phyloP scores from a whole-genome alignment of 2,888 invertebrate genomes.

The Rhyacophila evoluta region DNA sequence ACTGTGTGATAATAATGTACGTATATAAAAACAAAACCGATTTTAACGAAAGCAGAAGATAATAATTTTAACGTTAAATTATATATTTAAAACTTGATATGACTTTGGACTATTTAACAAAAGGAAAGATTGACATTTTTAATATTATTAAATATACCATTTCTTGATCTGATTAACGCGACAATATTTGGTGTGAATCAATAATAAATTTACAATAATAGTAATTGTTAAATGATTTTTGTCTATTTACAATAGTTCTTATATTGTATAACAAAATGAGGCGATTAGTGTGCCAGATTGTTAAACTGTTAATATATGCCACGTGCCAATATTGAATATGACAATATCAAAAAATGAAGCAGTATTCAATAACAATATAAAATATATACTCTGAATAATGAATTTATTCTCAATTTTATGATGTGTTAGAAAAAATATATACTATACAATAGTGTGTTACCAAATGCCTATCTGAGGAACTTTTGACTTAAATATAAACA shows the following conservation, averaged over 20 bases:
- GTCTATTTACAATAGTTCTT: not conserved
- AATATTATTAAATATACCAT: not conserved
- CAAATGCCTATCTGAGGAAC: too few species aligned
- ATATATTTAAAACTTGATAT: not conserved
- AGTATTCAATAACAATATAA: too few species aligned
- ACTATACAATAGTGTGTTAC: too few species aligned
- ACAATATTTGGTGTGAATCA: slow-evolving; percentile 16
- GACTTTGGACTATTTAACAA: too few species aligned
- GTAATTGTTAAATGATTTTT: slow-evolving; percentile 2
- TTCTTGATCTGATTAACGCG: not conserved
- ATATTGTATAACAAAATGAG: not conserved
- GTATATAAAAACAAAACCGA: not conserved
- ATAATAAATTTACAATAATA: not conserved
- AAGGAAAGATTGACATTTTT: not conserved
- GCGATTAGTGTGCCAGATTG: not conserved
- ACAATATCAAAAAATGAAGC: too few species aligned
- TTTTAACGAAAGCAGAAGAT: not conserved
- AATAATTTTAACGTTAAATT: not conserved
- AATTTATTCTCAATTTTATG: too few species aligned
- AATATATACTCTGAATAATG: too few species aligned
- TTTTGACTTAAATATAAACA: too few species aligned
- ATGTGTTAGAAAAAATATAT: too few species aligned
- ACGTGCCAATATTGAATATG: not conserved
- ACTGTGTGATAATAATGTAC: not conserved
- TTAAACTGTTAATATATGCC: not conserved